Evolutionary conservation across 2,888 invertebrate species (phyloP).

Genomic region (Drosophila kokeensis): DNA sequence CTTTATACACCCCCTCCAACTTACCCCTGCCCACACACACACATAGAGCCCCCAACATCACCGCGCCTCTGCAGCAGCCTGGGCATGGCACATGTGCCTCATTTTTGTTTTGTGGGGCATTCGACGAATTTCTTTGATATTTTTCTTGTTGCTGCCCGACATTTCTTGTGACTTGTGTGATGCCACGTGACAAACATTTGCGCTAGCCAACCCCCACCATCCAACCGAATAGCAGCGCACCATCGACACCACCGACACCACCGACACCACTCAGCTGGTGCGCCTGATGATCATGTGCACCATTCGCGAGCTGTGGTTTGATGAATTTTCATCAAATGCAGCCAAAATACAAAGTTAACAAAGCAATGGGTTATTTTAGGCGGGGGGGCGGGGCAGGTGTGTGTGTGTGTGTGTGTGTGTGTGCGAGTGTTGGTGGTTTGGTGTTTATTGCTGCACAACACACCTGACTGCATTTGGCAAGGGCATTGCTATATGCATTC

Average conservation of each 20-base stretch:
- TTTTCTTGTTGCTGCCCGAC: conserved; percentile 62
- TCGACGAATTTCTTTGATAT: conserved; percentile 48
- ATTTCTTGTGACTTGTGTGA: conserved; percentile 38
- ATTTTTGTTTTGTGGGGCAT: conserved; percentile 13
- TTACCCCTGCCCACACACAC: not conserved
- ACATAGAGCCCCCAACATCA: not conserved
- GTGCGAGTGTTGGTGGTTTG: not conserved
- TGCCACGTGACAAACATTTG: conserved; percentile 58
- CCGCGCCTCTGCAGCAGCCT: not conserved
- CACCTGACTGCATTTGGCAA: conserved; percentile 45
- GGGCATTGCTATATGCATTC: conserved; percentile 19
- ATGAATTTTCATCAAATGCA: conserved; percentile 33
- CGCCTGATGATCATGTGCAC: conserved; percentile 46
- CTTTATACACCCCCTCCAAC: not conserved
- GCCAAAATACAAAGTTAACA: conserved; percentile 53
- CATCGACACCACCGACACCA: not conserved
- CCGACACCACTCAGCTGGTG: conserved; percentile 17
- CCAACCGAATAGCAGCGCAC: not conserved
- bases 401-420: not conserved
- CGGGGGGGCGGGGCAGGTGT: not conserved
- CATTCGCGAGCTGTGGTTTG: conserved; percentile 5
- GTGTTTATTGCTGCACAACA: conserved; percentile 15
- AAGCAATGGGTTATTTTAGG: not conserved
- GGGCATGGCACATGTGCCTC: conserved; percentile 3
- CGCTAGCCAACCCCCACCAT: conserved; percentile 9